A percentile compares a stretch with the other conserved stretches of the same genome.
phyloP scores from a whole-genome alignment of 1,140 invertebrate species.

The Diabrotica undecimpunctata region DNA sequence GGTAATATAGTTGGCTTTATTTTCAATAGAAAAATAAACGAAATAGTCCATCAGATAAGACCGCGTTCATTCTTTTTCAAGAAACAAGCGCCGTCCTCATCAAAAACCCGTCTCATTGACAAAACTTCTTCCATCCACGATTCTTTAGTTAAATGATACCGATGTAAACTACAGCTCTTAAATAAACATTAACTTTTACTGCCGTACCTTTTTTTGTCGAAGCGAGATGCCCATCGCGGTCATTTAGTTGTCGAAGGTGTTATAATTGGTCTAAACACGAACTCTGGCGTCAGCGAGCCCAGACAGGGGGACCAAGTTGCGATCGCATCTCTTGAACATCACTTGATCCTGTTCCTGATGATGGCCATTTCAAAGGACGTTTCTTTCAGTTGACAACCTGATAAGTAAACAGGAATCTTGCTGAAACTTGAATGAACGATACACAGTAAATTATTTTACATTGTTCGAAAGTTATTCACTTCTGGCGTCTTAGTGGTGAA shows the following conservation, averaged over 20 bases:
- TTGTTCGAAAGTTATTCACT: no score
- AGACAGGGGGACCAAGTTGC: conserved; percentile 28
- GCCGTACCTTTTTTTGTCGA: conserved; percentile 25
- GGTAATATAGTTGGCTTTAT: no score
- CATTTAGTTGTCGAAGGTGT: conserved; percentile 46
- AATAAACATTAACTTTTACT: conserved; percentile 32
- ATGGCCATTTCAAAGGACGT: neutral
- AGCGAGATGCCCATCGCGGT: conserved; percentile 42
- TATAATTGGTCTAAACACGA: conserved; percentile 45
- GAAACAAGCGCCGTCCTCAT: neutral
- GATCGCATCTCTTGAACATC: neutral
- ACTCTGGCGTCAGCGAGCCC: conserved; percentile 40
- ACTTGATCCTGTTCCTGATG: neutral
- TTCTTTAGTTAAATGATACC: conserved; percentile 19
- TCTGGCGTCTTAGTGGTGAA: no score
- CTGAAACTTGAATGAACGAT: no score
- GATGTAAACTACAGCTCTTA: conserved; percentile 27
- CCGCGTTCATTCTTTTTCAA: neutral
- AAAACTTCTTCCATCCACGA: conserved; percentile 7
- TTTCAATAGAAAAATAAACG: no score
- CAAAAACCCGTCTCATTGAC: neutral
- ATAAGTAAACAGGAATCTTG: no score
- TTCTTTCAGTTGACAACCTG: neutral
- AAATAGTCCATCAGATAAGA: neutral
- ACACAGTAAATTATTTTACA: no score